Base-by-base conservation (phyloP, 2,888 invertebrate species). In the Metalampra italica region DNA sequence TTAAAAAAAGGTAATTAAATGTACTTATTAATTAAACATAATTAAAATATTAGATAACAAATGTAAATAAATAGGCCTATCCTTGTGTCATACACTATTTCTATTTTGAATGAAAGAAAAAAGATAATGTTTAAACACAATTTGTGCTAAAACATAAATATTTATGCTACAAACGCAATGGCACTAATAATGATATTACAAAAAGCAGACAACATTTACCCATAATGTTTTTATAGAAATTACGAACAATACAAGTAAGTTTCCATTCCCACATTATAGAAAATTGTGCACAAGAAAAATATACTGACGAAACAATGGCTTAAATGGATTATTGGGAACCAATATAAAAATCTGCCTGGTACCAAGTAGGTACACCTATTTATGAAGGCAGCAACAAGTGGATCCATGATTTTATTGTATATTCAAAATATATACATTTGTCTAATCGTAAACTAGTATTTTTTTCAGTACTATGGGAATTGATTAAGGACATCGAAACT, bases 231-330 rank as follows among this genome's bases (percentile, higher is more conserved):
- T 45, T 49, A 15, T 14, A 14, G 22, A 12, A 9, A 38, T 36
- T 41, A 22, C 22, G 50, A 29, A 66, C 55, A 63, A 64, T 58
- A 61, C 54, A 61, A 65, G 57, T 51, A 52, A 57, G 60, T 69
- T 75, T 73, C 57, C 51, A 64, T 76, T 75, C 72, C 65, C 73
- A 75, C 75, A 69, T 53, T 55, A 66, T 47, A 64, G 56, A 68
- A 66, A 60, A 56, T 43, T 45, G 39, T 11, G 40, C 37, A 32
- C 29, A 45, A 45, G 41, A 47, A 45, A 45, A 49, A 48, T 42
- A 47, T 46, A 29, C 14, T 36, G 13, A 45, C 43, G 54, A 58
- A 30, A 51, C 54, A 58, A 56, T 58, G 34, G 54, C 42, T 49
- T 45, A 55, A 56, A 53, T 53, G 44, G 53, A 45, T 50, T 49